Conservation (phyloP, 2,888 invertebrate genomes). For the Fragum fragum region DNA sequence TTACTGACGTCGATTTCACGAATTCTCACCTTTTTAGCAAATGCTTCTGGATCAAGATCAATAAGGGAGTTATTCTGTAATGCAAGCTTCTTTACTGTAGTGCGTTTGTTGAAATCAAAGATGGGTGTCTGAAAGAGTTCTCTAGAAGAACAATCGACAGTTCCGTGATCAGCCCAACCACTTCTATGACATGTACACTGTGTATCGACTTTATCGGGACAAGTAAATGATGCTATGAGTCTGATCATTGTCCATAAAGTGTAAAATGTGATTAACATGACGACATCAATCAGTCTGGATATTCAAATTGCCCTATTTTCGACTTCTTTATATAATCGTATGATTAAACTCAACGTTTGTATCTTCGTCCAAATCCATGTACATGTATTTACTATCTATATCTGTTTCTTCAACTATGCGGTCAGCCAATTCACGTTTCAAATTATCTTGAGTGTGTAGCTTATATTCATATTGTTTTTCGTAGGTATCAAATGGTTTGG, state of each 20-base stretch:
- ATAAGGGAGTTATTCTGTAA: constrained; percentile 61
- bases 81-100: constrained; percentile 43
- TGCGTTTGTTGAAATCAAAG: constrained; percentile 51
- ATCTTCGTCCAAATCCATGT: too few relatives aligned
- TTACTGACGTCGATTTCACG: constrained; percentile 52
- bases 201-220: constrained; percentile 45
- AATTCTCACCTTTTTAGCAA: constrained; percentile 37
- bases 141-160: constrained; percentile 63
- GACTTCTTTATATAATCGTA: too few relatives aligned
- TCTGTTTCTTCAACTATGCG: too few relatives aligned
- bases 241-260: background rate
- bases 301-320: too few relatives aligned
- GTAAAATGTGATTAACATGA: background rate
- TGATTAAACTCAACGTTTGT: too few relatives aligned
- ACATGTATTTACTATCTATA: too few relatives aligned
- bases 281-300: background rate
- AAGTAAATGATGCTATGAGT: constrained; percentile 31
- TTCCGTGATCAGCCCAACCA: constrained; percentile 26
- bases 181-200: constrained; percentile 45
- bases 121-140: constrained; percentile 48
- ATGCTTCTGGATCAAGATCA: constrained; percentile 29
- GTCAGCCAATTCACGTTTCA: too few relatives aligned
- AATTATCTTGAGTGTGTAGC: too few relatives aligned
- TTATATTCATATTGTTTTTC: too few relatives aligned
- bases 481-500: too few relatives aligned